Evolutionary conservation across 1,140 invertebrate species (phyloP), one percentile per base, ranked within the genome.

Genomic region (Drosophila repleta): DNA sequence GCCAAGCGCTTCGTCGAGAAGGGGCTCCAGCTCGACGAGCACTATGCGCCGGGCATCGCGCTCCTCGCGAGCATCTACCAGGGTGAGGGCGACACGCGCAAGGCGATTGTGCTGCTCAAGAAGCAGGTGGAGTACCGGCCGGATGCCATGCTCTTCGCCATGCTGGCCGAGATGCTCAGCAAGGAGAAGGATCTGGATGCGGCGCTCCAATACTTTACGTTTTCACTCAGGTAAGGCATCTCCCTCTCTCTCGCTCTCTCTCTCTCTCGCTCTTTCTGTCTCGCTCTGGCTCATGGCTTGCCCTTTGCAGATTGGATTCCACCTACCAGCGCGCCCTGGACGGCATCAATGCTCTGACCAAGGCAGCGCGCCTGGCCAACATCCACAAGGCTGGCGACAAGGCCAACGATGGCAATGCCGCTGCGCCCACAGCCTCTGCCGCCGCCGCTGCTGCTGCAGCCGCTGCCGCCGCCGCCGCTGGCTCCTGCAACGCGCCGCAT

Each of bases 141-240:
- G 0, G 72, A 89, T 57, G 62, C 62, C 6, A 81, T 79, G 62
- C 69, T 90, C 0, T 88, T 78, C 45, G 75, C 74, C 8, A 78
- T 84, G 69, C 68, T 92, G 18, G 91, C 75, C 4, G 85, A 91
- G 29, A 65, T 90, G 15, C 46, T 85, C 4, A 68, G 73, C 4
- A 18, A 4, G 0, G 74, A 81, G 37, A 82, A 85, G 65, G 74
- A 90, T 60, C 52, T 80, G 6, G 62, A 79, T 46, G 81, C 58
- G 26, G 90, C 90, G 0, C 46, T 91, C 13, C 88, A 91, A 13
- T 85, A 74, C 48, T 91, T 89, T 26, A 89, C 88, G 6, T 52
- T 72, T 15, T 89, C 90, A 0, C 41, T 91, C 17, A 72, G 79
- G 90, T 91, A 62, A 3, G 11, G n/a, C n/a, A n/a, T n/a, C n/a